Conservation (phyloP, 1,140 invertebrate genomes). For the Drosophila truncata region DNA sequence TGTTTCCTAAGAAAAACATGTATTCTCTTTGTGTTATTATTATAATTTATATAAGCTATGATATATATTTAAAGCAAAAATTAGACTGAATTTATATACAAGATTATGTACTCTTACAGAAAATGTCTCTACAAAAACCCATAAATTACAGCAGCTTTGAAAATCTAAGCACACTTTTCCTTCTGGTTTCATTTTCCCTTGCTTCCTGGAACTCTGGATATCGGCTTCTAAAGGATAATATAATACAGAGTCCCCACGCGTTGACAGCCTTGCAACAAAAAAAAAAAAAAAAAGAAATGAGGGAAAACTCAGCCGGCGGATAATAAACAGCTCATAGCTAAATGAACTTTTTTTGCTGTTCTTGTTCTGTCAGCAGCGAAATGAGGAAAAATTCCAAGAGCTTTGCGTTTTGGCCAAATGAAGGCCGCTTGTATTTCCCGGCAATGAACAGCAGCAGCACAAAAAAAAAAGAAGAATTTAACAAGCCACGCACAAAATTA, state of each 20-base stretch:
- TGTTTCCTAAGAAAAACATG: background rate
- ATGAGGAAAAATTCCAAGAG: constrained; percentile 53
- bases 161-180: constrained; percentile 1
- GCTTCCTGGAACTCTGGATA: constrained; percentile 3
- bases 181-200: constrained; percentile 8
- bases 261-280: constrained; percentile 18
- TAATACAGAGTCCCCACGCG: background rate
- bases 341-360: constrained; percentile 62
- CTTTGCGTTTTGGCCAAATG: constrained; percentile 57
- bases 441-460: constrained; percentile 22
- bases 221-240: constrained; percentile 12
- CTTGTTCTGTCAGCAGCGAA: constrained; percentile 24
- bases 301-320: constrained; percentile 29
- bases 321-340: constrained; percentile 75
- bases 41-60: background rate
- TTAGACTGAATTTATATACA: background rate
- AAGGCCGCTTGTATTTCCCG: constrained; percentile 51
- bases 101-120: too few relatives aligned
- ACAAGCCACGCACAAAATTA: constrained; percentile 80
- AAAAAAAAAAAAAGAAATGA: constrained; percentile 10
- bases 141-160: constrained; percentile 1
- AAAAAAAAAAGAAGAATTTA: constrained; percentile 45
- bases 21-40: background rate
- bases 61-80: background rate
- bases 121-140: background rate